Evolutionary conservation across 2,113 vertebrate genomes (phyloP).

Genomic region (Recurvirostra avosetta): DNA sequence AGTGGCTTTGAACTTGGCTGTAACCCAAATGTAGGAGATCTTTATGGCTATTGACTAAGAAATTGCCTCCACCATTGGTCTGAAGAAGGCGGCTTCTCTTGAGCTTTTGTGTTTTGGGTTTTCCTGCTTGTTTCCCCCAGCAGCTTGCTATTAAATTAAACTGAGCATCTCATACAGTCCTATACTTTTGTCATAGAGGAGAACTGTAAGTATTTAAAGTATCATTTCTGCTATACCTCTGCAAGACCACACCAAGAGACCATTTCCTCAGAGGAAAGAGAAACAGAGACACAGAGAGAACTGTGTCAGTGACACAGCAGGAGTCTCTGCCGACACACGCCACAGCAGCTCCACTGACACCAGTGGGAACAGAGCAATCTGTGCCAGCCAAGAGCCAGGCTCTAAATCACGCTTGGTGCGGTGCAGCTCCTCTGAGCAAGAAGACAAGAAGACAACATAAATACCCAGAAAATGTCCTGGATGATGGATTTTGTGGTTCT

Average conservation of each 20-base stretch:
- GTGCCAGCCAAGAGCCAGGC: neutral
- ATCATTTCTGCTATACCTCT: neutral
- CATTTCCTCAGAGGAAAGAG: neutral
- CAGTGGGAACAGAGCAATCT: neutral
- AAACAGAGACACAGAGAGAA: neutral
- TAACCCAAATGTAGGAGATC: neutral
- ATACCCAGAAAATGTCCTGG: neutral
- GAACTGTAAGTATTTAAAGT: neutral
- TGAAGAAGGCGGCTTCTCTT: neutral
- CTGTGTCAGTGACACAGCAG: neutral
- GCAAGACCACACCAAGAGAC: neutral
- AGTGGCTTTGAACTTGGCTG: neutral
- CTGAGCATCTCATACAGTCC: fast-evolving
- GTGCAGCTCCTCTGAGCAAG: neutral
- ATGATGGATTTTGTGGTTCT: neutral
- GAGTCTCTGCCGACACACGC: too few species aligned
- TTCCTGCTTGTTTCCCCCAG: neutral
- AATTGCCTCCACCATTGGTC: neutral
- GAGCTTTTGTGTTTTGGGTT: neutral
- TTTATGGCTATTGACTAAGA: neutral
- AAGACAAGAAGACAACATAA: neutral
- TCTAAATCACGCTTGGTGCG: neutral
- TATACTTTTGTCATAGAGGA: neutral
- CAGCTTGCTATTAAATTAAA: neutral
- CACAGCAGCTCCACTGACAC: neutral